Percentiles rank a stretch among this genome's conserved stretches.
These are phyloP conservation scores for Parotocinclus haroldoi DNA, from an alignment of 2,797 vertebrate genomes.

Conservation along the genomic window DNA sequence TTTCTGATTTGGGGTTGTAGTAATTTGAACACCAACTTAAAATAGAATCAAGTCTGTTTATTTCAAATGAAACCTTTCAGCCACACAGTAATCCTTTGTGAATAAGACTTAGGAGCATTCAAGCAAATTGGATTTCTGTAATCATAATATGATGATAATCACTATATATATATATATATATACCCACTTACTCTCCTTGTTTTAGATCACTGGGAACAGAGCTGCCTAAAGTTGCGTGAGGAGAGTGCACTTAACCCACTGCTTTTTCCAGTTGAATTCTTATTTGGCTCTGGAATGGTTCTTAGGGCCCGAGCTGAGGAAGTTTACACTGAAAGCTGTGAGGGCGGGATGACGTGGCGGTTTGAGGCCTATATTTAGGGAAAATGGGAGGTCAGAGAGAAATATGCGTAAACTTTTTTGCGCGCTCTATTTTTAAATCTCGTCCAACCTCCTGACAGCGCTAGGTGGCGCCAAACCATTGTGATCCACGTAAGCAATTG, in stretches of 20 bases:
- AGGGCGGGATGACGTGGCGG: slow-evolving; percentile 73
- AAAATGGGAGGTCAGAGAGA: slow-evolving; percentile 52
- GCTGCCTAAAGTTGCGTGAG: background rate
- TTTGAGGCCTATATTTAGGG: slow-evolving; percentile 68
- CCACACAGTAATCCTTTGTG: too few species aligned
- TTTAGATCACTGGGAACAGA: background rate
- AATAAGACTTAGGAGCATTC: too few species aligned
- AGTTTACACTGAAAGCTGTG: slow-evolving; percentile 41
- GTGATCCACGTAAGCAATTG: slow-evolving; percentile 35
- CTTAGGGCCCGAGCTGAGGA: slow-evolving; percentile 42
- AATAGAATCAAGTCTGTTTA: too few species aligned
- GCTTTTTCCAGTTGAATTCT: slow-evolving; percentile 3
- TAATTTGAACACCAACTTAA: too few species aligned
- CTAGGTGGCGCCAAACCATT: slow-evolving; percentile 41
- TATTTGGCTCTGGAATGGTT: slow-evolving; percentile 5
- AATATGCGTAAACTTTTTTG: slow-evolving; percentile 62
- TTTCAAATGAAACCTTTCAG: too few species aligned
- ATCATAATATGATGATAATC: too few species aligned
- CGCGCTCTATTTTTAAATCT: slow-evolving; percentile 54
- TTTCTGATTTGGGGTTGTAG: too few species aligned
- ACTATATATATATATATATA: too few species aligned
- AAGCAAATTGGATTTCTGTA: too few species aligned
- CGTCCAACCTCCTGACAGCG: slow-evolving; percentile 30
- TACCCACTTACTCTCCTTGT: too few species aligned
- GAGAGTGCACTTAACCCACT: background rate